phyloP scores from a whole-genome alignment of 2,113 vertebrate species.

The Trogon melanurus region DNA sequence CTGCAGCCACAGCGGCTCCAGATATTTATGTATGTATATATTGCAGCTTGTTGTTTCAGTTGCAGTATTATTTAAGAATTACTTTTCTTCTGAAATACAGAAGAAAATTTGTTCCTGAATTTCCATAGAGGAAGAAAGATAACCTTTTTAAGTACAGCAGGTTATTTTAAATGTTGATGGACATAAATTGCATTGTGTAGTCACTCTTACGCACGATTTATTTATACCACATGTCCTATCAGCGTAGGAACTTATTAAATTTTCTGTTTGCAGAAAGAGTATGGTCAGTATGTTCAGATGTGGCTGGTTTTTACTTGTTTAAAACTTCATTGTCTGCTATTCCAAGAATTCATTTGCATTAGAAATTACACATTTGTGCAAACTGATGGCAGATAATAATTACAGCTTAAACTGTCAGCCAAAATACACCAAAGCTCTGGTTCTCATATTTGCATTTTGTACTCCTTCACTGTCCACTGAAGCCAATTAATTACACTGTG shows the following conservation, averaged over 20 bases:
- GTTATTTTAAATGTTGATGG: neutral
- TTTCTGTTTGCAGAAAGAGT: neutral
- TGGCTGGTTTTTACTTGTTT: neutral
- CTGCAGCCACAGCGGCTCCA: neutral
- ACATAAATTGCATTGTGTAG: neutral
- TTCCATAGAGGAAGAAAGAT: neutral
- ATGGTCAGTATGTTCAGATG: neutral
- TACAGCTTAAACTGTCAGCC: slow-evolving; percentile 22
- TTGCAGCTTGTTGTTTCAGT: neutral
- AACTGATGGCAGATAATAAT: slow-evolving; percentile 45
- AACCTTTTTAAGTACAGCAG: neutral
- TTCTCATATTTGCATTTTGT: neutral
- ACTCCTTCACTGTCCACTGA: slow-evolving; percentile 23
- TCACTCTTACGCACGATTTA: neutral
- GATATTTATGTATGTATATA: neutral
- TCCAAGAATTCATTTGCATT: slow-evolving; percentile 51
- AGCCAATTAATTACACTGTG: slow-evolving; percentile 57
- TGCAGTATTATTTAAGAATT: neutral
- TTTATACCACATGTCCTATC: neutral
- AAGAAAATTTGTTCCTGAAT: neutral
- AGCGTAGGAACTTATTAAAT: neutral
- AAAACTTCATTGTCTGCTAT: neutral
- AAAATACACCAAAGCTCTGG: slow-evolving; percentile 5
- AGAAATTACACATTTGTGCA: slow-evolving; percentile 39
- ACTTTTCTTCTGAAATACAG: neutral